Conservation (phyloP, 2,888 invertebrate genomes). For the Zygogramma bicolorata region DNA sequence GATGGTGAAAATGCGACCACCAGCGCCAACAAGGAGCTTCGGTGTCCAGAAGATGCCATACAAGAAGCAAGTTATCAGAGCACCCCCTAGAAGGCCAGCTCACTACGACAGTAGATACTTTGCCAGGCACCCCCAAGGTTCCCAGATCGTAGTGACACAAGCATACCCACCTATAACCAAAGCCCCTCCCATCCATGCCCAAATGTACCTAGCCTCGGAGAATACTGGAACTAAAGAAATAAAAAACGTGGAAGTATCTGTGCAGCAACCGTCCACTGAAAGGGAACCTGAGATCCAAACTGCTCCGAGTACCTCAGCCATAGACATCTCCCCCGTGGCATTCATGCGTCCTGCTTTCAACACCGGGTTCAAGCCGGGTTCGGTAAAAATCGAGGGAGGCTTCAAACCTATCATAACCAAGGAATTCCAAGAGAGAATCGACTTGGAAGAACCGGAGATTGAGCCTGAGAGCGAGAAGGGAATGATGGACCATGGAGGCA, state of each 20-base stretch:
- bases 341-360: constrained; percentile 72
- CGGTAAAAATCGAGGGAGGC: constrained; percentile 86
- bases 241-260: constrained; percentile 60
- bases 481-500: constrained; percentile 62
- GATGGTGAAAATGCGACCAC: not conserved
- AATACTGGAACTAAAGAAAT: constrained; percentile 33
- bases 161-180: constrained; percentile 26
- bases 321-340: constrained; percentile 34
- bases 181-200: constrained; percentile 31
- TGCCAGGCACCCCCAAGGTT: not conserved
- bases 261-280: constrained; percentile 61
- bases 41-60: constrained; percentile 24
- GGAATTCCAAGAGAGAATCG: constrained; percentile 70
- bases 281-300: constrained; percentile 55
- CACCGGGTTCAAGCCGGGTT: constrained; percentile 84
- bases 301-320: constrained; percentile 39
- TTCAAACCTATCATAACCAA: constrained; percentile 82
- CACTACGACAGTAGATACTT: constrained; percentile 12
- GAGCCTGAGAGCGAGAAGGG: constrained; percentile 69
- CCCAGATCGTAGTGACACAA: constrained; percentile 7
- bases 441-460: constrained; percentile 60
- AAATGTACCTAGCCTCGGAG: constrained; percentile 25
- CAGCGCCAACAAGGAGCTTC: constrained; percentile 28
- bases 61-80: constrained; percentile 22
- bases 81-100: not conserved